Percentiles rank a stretch among this genome's conserved stretches.
phyloP scores from a whole-genome alignment of 2,797 vertebrate species.

The Jordanella pulchra region DNA sequence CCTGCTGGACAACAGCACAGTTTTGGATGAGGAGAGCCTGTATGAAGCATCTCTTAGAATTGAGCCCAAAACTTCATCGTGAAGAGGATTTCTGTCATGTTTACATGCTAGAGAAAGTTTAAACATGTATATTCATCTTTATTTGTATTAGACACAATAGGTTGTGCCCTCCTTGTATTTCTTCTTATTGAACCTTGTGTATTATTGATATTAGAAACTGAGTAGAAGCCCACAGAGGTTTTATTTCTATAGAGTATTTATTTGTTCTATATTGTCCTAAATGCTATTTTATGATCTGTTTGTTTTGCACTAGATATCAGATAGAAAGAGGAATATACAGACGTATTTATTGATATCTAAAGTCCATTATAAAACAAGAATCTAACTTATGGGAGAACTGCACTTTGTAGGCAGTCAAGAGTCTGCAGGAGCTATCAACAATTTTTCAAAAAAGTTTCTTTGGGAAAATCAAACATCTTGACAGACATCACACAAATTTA shows the following conservation, averaged over 20 bases:
- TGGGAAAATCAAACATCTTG: constrained; percentile 1
- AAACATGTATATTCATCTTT: constrained; percentile 82
- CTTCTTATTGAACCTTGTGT: constrained; percentile 76
- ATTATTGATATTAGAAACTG: constrained; percentile 68
- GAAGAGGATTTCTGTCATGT: constrained; percentile 65
- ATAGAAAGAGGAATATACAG: constrained; percentile 29
- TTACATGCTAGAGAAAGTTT: constrained; percentile 37
- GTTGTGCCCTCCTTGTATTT: constrained; percentile 76
- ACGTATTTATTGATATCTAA: constrained; percentile 32
- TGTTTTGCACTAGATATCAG: constrained; percentile 57
- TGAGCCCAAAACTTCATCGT: constrained; percentile 93
- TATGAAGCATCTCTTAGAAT: constrained; percentile 94
- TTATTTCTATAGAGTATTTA: constrained; percentile 76
- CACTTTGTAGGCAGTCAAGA: constrained; percentile 12
- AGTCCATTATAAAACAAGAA: constrained; percentile 22
- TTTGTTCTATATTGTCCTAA: constrained; percentile 73
- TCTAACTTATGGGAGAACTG: constrained; percentile 26
- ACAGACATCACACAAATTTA: constrained; percentile 4
- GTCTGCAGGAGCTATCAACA: background rate
- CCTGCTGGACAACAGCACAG: constrained; percentile 87
- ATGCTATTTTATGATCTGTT: constrained; percentile 53
- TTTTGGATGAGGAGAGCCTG: constrained; percentile 93
- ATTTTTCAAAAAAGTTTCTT: background rate
- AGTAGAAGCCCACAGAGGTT: constrained; percentile 73
- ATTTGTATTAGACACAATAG: constrained; percentile 78